Evolutionary conservation across 1,140 invertebrate genomes (phyloP), one percentile per base, ranked within the genome.

Genomic region (Micrasema longulum): DNA sequence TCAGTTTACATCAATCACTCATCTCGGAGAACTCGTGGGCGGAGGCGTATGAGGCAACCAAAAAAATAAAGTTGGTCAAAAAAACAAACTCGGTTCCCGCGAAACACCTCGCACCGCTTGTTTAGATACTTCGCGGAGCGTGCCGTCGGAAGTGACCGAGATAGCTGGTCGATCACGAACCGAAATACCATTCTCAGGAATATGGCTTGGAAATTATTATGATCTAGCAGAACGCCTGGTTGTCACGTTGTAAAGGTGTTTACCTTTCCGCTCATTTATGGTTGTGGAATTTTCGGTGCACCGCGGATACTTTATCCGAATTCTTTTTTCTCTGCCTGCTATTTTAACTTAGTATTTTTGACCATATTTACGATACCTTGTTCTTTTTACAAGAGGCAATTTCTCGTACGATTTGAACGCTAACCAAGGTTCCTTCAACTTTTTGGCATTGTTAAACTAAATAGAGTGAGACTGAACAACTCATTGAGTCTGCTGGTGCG

Each of bases 21-120:
- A 63, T 2, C 41, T 47, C 20, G 38, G 22, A 20, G 9, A 7
- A 18, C 36, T 12, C 12, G 18, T 23, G 60, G 38, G 18, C 60
- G 60, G 18, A 31, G 26, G 26, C 3, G 14, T 11, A 18, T 43
- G 71, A 57, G 66, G 64, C 76, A 71, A 69, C 69, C 45, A 69
- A 45, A 69, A 45, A 31, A 48, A 10, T 10, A 55, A 60, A 69
- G 63, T 67, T 66, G 72, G 65, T 69, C 72, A 65, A 52, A 67
- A 72, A 66, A 67, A 65, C 65, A 63, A 60, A 52, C 26, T 31
- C 66, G 31, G 50, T 62, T 63, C 64, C 53, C 60, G 50, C 45
- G 55, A 57, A 63, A 20, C 48, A 50, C 52, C 62, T 23, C 11
- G 53, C 65, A 26, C 43, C 31, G 47, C 20, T 36, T 50, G 63